These are phyloP conservation scores for Aphidius ervi DNA, from an alignment of 1,140 invertebrate species.

Conservation along the genomic window DNA sequence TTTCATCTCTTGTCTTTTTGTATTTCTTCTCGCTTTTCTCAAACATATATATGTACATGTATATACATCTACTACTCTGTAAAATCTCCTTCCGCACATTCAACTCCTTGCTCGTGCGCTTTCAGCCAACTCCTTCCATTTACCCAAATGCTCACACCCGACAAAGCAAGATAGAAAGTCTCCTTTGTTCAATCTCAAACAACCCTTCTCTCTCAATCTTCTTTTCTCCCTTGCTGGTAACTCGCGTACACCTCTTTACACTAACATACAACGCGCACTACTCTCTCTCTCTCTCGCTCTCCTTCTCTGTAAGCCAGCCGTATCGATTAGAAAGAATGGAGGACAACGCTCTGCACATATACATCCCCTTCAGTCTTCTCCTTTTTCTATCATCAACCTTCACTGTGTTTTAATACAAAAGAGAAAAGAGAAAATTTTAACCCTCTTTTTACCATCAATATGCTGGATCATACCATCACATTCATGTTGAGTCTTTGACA, in stretches of 20 bases:
- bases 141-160: no score
- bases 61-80: no score
- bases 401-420: no score
- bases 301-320: constrained; percentile 16
- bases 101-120: background rate
- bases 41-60: no score
- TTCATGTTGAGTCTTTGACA: no score
- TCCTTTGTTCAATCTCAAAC: constrained; percentile 1
- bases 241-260: background rate
- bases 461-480: no score
- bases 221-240: background rate
- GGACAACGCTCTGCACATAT: constrained; percentile 17
- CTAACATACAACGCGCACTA: background rate
- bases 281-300: constrained; percentile 13
- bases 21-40: no score
- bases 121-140: background rate
- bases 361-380: constrained; percentile 3
- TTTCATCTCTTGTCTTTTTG: no score
- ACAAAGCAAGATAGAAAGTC: background rate
- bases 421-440: no score
- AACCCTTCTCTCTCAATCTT: background rate
- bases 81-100: no score
- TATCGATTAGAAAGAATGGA: constrained; percentile 21
- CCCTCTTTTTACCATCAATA: no score
- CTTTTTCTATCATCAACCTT: no score